phyloP scores from a whole-genome alignment of 2,797 vertebrate genomes.

The Caiman crocodilus region DNA sequence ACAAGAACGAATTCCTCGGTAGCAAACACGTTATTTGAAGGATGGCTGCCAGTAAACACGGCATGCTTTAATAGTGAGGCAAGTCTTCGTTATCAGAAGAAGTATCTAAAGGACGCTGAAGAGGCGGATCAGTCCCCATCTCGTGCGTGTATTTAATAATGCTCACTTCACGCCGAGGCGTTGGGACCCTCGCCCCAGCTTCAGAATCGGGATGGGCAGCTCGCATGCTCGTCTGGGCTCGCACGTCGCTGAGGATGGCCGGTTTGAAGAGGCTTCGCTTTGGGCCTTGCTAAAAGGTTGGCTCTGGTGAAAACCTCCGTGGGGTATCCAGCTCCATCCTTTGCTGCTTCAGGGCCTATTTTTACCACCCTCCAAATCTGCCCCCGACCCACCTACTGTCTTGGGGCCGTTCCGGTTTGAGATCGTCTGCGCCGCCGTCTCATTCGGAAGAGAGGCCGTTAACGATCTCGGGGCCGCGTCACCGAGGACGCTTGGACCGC shows the following conservation, averaged over 20 bases:
- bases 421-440: background rate
- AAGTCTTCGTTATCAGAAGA: background rate
- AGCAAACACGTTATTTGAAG: background rate
- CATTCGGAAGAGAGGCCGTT: background rate
- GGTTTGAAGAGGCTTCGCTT: accelerated
- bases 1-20: background rate
- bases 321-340: background rate
- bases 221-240: background rate
- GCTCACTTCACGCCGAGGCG: too few relatives aligned
- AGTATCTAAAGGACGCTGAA: background rate
- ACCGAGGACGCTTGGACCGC: too few relatives aligned
- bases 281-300: background rate
- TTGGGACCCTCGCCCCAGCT: background rate
- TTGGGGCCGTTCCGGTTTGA: background rate
- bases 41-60: accelerated
- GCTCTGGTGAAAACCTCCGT: background rate
- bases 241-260: background rate
- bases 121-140: too few relatives aligned
- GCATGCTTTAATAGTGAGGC: background rate
- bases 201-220: background rate
- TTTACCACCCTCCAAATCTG: background rate
- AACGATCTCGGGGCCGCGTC: too few relatives aligned
- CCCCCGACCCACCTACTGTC: background rate
- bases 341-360: background rate
- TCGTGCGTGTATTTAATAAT: too few relatives aligned